Evolutionary conservation across 2,888 invertebrate species (phyloP), one percentile per base, ranked within the genome.

Genomic region (Melolontha melolontha): DNA sequence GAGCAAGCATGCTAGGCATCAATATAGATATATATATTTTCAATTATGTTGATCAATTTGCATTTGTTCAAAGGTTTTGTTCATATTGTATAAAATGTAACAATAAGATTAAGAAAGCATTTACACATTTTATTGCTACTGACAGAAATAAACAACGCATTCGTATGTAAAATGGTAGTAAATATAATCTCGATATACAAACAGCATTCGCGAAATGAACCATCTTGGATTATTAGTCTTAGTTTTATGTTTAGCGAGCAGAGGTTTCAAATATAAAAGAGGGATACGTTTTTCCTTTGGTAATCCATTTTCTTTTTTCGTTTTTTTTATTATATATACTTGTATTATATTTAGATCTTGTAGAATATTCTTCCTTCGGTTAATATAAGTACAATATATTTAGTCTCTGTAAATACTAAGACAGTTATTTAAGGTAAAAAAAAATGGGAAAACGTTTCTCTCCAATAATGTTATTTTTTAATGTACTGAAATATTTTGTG

Each of bases 401-500:
- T 34, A 29, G 10, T 16, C 7, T 34, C 10, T 59, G 59, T 59
- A 59, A 59, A 59, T 59, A 59, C 16, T 11, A 29, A 11, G 44
- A 29, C 42, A 42, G 29, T 8, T 57, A 8, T n/a, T 51, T 16
- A 7, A 41, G 14, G 39, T 42, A 47, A 34, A 41, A 42, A n/a
- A 42, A 59, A 59, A 1, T 6, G 29, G 44, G 44, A 29, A 47
- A 12, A 66, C 51, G 42, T 64, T 54, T 34, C 65, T 57, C 57
- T 47, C 29, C 5, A 16, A 39, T 16, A 12, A 51, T 67, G 54
- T 73, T 73, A 70, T 68, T 67, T 73, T 74, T 74, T 68, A 68
- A 71, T 80, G 82, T 82, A 83, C 83, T 83, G 82, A 83, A 79
- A 78, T 80, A 80, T 80, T 81, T 82, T 83, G 83, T 83, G 83